Base-by-base conservation (phyloP, 2,797 vertebrate genomes). In the Coracias cyanogaster region DNA sequence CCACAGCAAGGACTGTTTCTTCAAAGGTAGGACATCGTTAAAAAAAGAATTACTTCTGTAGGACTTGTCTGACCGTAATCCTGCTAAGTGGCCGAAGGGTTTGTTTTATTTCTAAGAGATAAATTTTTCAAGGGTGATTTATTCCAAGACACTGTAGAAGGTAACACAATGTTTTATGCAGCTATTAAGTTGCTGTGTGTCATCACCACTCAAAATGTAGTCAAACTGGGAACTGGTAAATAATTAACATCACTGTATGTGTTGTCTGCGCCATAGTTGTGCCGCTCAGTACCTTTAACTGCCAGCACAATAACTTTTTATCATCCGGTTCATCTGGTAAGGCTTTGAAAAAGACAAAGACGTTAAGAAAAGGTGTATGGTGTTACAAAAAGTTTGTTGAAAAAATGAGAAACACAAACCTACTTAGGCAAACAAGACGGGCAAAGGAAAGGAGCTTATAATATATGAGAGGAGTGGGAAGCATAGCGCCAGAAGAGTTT, bases 1-100 rank as follows among this genome's bases (percentile, higher is more conserved):
- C 48, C 99, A 98, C 98, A 99, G 98, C 98, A 99, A 99, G 97
- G 99, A 99, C 96, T 99, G 99, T 86, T 99, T 99, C 98, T 99
- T 99, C 97, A 99, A 98, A 99, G 99, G 99, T 99, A 98, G 93
- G 98, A 24, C 7, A 1, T 5, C n/a, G 29, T 71, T 55, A 64
- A 18, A 70, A 73, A 77, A 35, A 77, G 3, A 74, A 67, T 15
- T 57, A 18, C 41, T 72, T 79, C 5, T 43, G 58, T 2, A 39
- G 79, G 69, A 49, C 70, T 51, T 7, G 2, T 25, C 7, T 82
- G 51, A 12, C 43, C 1, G 0, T 73, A 46, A 57, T 54, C 60
- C 61, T 51, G 55, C 80, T 72, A 54, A 89, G 60, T n/a, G 70
- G 39, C 58, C 7, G 24, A 77, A 51, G 1, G 17, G 15, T 52